These are phyloP conservation scores for Osmerus mordax DNA, from an alignment of 2,113 vertebrate species.

Conservation along the genomic window DNA sequence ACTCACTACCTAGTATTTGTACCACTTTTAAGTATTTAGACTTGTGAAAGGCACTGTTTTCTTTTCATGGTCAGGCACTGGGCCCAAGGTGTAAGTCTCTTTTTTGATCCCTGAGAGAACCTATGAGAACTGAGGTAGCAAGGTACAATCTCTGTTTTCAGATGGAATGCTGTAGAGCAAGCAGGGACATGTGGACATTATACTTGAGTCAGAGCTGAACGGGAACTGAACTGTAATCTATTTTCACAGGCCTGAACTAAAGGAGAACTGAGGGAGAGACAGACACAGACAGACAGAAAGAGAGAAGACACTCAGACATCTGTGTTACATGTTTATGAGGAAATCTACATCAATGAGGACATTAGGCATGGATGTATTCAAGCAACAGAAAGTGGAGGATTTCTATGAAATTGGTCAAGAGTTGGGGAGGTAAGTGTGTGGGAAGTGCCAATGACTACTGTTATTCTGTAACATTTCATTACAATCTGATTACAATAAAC, in stretches of 20 bases:
- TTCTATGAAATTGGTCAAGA: slow-evolving; percentile 87
- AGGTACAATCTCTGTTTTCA: not conserved
- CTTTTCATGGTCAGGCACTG: no score
- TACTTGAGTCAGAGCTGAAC: not conserved
- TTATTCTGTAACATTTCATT: not conserved
- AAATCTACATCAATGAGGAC: slow-evolving; percentile 77
- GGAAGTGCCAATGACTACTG: not conserved
- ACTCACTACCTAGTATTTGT: not conserved
- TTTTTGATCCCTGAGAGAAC: no score
- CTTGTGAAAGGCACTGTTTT: slow-evolving; percentile 8
- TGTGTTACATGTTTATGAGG: slow-evolving; percentile 25
- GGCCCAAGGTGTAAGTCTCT: no score
- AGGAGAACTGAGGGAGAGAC: slow-evolving; percentile 2
- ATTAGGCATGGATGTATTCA: slow-evolving; percentile 87
- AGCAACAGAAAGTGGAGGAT: slow-evolving; percentile 91
- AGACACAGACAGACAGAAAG: slow-evolving; percentile 9
- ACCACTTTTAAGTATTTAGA: slow-evolving; percentile 10
- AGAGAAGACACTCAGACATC: slow-evolving; percentile 9
- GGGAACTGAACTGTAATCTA: slow-evolving; percentile 7
- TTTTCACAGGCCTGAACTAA: slow-evolving; percentile 39
- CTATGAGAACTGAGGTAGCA: no score
- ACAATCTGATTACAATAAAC: not conserved
- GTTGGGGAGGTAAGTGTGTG: slow-evolving; percentile 84
- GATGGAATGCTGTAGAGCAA: slow-evolving; percentile 48
- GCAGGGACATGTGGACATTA: slow-evolving; percentile 46